Evolutionary conservation across 2,113 vertebrate species (phyloP), one percentile per base, ranked within the genome.

Genomic region (Oryzias melastigma): DNA sequence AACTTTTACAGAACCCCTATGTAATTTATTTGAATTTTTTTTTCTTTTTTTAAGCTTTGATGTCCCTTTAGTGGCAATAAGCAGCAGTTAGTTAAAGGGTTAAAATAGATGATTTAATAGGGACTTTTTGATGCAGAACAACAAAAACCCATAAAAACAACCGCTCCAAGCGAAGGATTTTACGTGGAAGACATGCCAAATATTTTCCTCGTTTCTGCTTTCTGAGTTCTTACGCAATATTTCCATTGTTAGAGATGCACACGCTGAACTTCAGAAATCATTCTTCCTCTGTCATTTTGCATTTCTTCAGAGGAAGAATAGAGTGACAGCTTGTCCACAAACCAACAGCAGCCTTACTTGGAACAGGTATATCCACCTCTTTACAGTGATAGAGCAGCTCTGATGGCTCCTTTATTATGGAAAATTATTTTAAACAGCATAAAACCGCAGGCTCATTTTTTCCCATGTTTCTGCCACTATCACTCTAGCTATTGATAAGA

Each of bases 401-500:
- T 87, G 90, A 94, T 95, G 94, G 95, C 92, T 94, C 91, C 93
- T 96, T 97, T 96, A 96, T 94, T 95, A 92, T 88, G 91, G 93
- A 93, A 94, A 94, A 96, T 94, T 92, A 94, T 96, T 94, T 94
- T 90, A 95, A 95, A 95, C 91, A 86, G 90, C 65, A 91, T 91
- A 93, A 94, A 93, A 95, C 91, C 91, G 92, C 92, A 87, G 93
- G 92, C 93, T 95, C 93, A 90, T 92, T 97, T 93, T 35, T 92
- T 88, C 63, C 87, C 82, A 88, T 91, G 88, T 95, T 95, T 91
- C 94, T 94, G 93, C 84, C 90, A 91, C 95, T 95, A 96, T 96
- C 95, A 93, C 92, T 89, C 91, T 81, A 89, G 93, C 97, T 99
- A 98, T 99, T 99, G 96, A 99, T 99, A 99, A 99, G 95, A 98